Percentiles rank a stretch among this genome's conserved stretches.
phyloP scores from a whole-genome alignment of 2,888 invertebrate species.

The Lepidonotus clava region DNA sequence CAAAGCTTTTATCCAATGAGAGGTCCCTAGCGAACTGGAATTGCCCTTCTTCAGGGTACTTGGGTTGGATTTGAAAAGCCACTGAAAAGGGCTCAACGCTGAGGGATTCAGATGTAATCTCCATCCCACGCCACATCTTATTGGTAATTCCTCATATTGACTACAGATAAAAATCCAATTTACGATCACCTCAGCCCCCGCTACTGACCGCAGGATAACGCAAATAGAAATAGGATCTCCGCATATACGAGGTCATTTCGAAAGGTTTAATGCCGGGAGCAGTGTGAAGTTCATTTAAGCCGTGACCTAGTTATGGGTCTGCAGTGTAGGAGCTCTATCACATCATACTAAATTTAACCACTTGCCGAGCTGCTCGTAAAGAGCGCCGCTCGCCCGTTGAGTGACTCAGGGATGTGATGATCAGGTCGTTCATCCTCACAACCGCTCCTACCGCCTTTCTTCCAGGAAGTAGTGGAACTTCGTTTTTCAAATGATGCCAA shows the following conservation, averaged over 20 bases:
- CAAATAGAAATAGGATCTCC: neutral
- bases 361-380: no score
- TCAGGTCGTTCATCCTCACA: no score
- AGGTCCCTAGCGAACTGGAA: neutral
- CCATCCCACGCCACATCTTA: neutral
- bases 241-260: neutral
- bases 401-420: no score
- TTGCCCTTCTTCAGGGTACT: no score
- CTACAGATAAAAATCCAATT: constrained; percentile 2
- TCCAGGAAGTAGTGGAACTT: no score
- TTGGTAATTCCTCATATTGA: neutral
- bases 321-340: no score
- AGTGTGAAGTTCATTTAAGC: no score
- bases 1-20: neutral
- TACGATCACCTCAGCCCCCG: neutral
- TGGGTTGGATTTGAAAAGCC: neutral
- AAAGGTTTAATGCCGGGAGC: neutral
- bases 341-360: no score
- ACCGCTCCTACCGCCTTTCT: no score
- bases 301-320: no score
- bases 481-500: no score
- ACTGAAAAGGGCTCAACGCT: neutral
- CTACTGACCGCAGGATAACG: neutral
- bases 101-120: neutral
- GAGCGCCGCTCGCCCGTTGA: no score